Conservation (phyloP, 2,113 vertebrate genomes). For the Balaeniceps rex region DNA sequence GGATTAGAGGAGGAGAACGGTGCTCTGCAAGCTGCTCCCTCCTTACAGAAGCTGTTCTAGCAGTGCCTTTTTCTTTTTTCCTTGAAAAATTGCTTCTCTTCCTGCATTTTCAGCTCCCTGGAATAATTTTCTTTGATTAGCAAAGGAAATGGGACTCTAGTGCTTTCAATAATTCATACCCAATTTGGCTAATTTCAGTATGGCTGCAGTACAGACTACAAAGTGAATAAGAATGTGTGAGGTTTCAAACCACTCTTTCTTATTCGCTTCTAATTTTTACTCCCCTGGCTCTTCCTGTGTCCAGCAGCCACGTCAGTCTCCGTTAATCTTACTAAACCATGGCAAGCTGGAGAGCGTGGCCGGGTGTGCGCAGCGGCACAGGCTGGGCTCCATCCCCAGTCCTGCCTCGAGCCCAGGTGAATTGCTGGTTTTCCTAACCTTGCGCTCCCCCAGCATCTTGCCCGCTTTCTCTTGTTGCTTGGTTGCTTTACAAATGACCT, state of each 20-base stretch:
- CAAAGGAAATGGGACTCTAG: not conserved
- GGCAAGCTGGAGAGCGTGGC: not conserved
- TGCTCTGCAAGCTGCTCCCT: not conserved
- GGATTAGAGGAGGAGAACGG: not conserved
- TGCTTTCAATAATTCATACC: conserved; percentile 24
- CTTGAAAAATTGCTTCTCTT: not conserved
- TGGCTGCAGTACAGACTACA: not conserved
- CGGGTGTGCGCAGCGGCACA: accelerated
- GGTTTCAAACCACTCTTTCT: not conserved
- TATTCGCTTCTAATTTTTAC: not conserved
- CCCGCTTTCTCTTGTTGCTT: not conserved
- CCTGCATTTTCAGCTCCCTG: not conserved
- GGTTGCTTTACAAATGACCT: not conserved
- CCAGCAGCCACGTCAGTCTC: not conserved
- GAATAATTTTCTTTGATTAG: conserved; percentile 24
- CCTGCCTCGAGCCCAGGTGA: not conserved
- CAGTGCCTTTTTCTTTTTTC: not conserved
- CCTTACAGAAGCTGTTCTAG: not conserved
- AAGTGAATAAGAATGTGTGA: not conserved
- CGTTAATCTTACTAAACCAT: accelerated
- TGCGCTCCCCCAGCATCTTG: not conserved
- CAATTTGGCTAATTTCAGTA: conserved; percentile 13
- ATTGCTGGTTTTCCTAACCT: not conserved
- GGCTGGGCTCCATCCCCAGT: not conserved
- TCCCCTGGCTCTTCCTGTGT: not conserved